Base-by-base conservation (phyloP, 2,797 vertebrate genomes). In the Liparis tanakae region DNA sequence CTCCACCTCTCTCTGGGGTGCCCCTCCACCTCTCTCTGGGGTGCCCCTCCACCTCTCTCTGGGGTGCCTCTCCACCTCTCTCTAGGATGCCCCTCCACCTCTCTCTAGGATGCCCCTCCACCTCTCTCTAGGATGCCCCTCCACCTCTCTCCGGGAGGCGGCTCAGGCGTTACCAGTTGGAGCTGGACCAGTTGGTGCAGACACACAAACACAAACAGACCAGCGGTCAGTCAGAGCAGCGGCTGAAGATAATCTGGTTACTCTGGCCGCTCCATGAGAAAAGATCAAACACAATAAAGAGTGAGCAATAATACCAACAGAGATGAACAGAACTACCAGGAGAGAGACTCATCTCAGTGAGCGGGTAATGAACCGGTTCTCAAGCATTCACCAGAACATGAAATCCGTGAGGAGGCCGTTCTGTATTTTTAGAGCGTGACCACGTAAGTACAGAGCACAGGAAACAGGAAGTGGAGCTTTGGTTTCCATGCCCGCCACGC, bases 171-270 rank as follows among this genome's bases (percentile, higher is more conserved):
- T 14, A 53, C 15, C 60, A 13, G 15, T 13, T 78, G 79, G 82
- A 76, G 57, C 15, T n/a, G 70, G 60, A 74, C 61, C 78, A 80
- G 86, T 84, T 87, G 89, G 50, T 89, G 66, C 12, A 58, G 50
- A 76, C 0, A 78, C 67, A 81, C 6, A 36, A 8, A 30, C 25
- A 30, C 25, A 30, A 15, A 86, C 61, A 75, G 43, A 72, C 70
- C 61, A 66, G 62, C 54, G 30, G 57, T 2, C 44, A 50, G 34
- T 0, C 15, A 14, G 66, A 73, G 58, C 54, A 59, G 46, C 17
- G 0, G 73, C 33, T 82, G 75, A 82, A 87, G 85, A 87, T 89
- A 86, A 69, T 7, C 58, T 22, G 17, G 74, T 74, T 15, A 62
- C 59, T n/a, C 37, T 3, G 3, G 43, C 64, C 66, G 48, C 83